Base-by-base conservation (phyloP, 2,113 vertebrate species). In the Epinephelus moara region DNA sequence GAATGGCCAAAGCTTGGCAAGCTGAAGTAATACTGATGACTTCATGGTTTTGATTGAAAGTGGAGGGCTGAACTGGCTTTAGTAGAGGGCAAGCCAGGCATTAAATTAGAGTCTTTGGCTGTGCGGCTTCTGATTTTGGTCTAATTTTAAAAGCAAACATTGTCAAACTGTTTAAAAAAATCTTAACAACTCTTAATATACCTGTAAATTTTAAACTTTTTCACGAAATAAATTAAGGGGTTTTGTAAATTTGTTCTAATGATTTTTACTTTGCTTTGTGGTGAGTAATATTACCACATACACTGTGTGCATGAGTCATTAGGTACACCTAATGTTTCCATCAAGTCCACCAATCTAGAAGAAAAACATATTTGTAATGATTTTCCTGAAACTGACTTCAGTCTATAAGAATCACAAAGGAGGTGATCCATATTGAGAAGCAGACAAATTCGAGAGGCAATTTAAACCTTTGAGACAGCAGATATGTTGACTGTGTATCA, bases 11-110 rank as follows among this genome's bases (percentile, higher is more conserved):
- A 86, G 87, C 85, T 80, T 83, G 86, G 88, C 83, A 82, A 67
- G 77, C 85, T 94, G 82, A 87, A 91, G 85, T 80, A 86, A 94
- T 94, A 92, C 70, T 94, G 94, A 95, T 95, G 94, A 94, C 91
- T 82, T 85, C 81, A 87, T 81, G 84, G 56, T 93, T 96, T 94
- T 84, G 78, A 93, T 91, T 94, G 85, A 93, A 87, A 84, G 67
- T 80, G 8, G 50, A 85, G 56, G 67, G 75, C 87, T 92, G 86
- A 93, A 87, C 75, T 66, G 79, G 80, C 92, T 93, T 90, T 91
- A 91, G 78, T 82, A 47, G n/a, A 60, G 68, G 64, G 52, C 49
- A 81, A 85, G 73, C 64, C 69, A 79, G 72, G 86, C 80, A 63
- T 89, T 75, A 88, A 87, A 90, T 68, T 27, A 21, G 55, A 66